Evolutionary conservation across 2,888 invertebrate species (phyloP), one percentile per base, ranked within the genome.

Genomic region (Sceliomorpha sp.): DNA sequence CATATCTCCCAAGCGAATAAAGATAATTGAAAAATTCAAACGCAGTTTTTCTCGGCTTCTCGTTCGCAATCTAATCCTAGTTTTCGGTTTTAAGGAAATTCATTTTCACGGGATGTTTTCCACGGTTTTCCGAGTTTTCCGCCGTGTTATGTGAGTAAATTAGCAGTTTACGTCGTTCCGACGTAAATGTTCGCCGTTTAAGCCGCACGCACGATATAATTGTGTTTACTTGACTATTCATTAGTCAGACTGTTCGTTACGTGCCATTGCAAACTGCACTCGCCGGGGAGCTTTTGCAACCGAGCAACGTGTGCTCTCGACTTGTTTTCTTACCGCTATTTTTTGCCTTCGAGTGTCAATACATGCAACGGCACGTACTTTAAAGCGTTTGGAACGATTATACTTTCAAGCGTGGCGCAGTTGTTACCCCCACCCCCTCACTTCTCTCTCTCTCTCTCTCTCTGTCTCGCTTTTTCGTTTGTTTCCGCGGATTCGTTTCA

Each of bases 401-500:
- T 45, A 34, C 34, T 1, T 34, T 4, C 20, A 20, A 20, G 5
- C 20, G 5, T 29, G 7, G 1, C 24, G 3, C 29, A 29, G 29
- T 29, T n/a, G n/a, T n/a, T n/a, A n/a, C n/a, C n/a, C n/a, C n/a
- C n/a, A n/a, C n/a, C n/a, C n/a, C n/a, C 9, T 29, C 8, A 8
- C 9, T 29, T 29, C 29, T n/a, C 27, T 51, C 63, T 15, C 34
- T 55, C 53, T 55, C 12, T 62, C 45, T 45, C 45, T 40, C 17
- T 34, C 31, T 36, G 14, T 36, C 13, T 1, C 32, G n/a, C 15
- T 14, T 31, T 39, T 27, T 34, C 32, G 15, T 62, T 62, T 55
- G 42, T 32, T 12, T 10, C 37, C 36, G 42, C 17, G 55, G 56
- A 55, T 39, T 64, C 34, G 44, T 56, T 48, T 56, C 56, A 42